Evolutionary conservation across 2,113 vertebrate species (phyloP).

Genomic region (Paramisgurnus dabryanus): DNA sequence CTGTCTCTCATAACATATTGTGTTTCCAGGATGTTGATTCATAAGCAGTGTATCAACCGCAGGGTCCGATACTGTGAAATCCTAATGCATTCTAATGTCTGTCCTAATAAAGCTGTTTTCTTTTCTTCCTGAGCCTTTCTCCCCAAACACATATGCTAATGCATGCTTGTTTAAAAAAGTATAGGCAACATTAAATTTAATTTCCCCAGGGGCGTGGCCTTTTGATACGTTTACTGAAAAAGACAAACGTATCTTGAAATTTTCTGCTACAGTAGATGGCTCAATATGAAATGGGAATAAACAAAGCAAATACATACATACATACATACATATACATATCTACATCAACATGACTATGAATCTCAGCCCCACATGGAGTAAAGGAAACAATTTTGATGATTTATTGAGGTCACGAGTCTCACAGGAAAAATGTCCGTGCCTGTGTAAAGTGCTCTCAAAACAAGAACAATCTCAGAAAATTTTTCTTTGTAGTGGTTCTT

Average conservation of each 20-base stretch:
- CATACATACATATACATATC: neutral
- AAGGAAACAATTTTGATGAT: constrained; percentile 16
- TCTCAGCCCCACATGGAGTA: constrained; percentile 1
- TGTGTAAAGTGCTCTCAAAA: neutral
- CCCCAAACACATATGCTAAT: constrained; percentile 60
- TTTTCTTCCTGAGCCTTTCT: constrained; percentile 44
- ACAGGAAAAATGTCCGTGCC: neutral
- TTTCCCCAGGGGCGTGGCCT: constrained; percentile 25
- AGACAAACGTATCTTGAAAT: neutral
- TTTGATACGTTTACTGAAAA: neutral
- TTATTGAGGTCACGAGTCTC: constrained; percentile 25
- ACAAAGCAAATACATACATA: no score
- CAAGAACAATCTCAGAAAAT: neutral
- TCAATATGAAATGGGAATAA: no score
- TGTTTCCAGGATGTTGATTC: neutral
- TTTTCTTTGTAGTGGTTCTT: neutral
- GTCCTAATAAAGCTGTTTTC: constrained; percentile 17
- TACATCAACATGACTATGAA: neutral
- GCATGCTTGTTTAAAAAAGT: constrained; percentile 65
- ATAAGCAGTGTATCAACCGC: constrained; percentile 37
- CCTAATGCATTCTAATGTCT: constrained; percentile 57
- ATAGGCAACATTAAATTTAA: constrained; percentile 69
- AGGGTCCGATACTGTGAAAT: constrained; percentile 40
- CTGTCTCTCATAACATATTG: neutral
- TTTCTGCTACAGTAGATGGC: neutral